Conservation (phyloP, 2,113 vertebrate species). For the Gymnorhina tibicen region DNA sequence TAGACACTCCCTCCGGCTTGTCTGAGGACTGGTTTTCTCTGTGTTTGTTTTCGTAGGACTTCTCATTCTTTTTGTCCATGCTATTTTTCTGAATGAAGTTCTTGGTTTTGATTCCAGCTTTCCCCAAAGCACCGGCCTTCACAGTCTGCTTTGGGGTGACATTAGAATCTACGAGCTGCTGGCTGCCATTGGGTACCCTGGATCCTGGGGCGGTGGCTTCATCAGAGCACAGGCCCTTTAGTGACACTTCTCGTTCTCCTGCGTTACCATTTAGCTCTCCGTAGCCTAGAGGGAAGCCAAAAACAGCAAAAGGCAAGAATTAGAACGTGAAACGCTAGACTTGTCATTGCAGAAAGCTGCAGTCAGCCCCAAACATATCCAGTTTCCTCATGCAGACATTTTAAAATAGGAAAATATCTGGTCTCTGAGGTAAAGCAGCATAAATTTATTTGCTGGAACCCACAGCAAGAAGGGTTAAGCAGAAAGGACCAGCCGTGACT, state of each 20-base stretch:
- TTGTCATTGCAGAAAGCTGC: background rate
- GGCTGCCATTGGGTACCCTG: conserved; percentile 79
- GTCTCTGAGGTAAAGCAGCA: background rate
- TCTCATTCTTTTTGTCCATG: conserved; percentile 94
- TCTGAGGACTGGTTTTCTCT: conserved; percentile 81
- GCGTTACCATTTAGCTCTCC: conserved; percentile 79
- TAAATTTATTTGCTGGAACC: background rate
- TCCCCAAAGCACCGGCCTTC: conserved; percentile 76
- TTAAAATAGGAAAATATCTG: background rate
- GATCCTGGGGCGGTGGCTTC: conserved; percentile 68
- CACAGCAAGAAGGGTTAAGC: background rate
- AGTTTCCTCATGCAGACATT: background rate
- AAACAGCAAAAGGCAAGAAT: conserved; percentile 26
- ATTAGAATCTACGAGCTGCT: conserved; percentile 70
- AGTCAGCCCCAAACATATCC: background rate
- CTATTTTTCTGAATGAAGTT: conserved; percentile 85
- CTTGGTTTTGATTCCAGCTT: conserved; percentile 84
- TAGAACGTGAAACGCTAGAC: background rate
- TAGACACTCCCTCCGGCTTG: conserved; percentile 79
- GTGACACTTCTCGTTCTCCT: conserved; percentile 73
- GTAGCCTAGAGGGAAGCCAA: conserved; percentile 69
- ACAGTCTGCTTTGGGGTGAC: conserved; percentile 67
- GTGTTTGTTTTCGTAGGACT: conserved; percentile 81
- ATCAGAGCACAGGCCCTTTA: conserved; percentile 71
- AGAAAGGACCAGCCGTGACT: background rate